A percentile compares a stretch with the other conserved stretches of the same genome.
phyloP scores from a whole-genome alignment of 1,140 invertebrate species.

The Habropoda laboriosa region DNA sequence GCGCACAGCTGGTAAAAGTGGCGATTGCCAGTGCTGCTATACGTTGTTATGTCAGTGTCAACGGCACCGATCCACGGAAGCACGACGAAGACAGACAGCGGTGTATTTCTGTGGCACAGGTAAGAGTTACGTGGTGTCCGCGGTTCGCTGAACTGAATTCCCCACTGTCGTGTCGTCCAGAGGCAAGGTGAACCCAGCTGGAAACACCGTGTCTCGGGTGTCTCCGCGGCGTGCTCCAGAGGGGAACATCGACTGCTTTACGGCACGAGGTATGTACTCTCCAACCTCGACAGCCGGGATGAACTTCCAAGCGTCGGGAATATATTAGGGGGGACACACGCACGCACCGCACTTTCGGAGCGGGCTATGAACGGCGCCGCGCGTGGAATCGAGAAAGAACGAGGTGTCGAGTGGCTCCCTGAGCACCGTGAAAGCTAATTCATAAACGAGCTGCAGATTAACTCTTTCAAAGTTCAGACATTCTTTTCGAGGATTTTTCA shows the following conservation, averaged over 20 bases:
- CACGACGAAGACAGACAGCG: slow-evolving; percentile 8
- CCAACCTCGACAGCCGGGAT: slow-evolving; percentile 15
- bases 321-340: slow-evolving; percentile 46
- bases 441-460: slow-evolving; percentile 40
- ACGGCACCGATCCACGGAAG: slow-evolving; percentile 58
- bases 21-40: no score
- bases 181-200: slow-evolving; percentile 54
- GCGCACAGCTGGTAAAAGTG: no score
- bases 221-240: slow-evolving; percentile 29
- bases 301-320: slow-evolving; percentile 50
- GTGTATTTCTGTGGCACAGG: slow-evolving; percentile 12
- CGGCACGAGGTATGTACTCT: slow-evolving; percentile 7
- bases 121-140: slow-evolving; percentile 36
- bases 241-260: slow-evolving; percentile 47
- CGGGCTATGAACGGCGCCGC: background rate
- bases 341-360: slow-evolving; percentile 18
- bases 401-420: slow-evolving; percentile 45
- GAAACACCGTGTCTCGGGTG: slow-evolving; percentile 57
- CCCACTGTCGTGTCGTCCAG: slow-evolving; percentile 15
- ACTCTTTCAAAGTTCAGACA: no score
- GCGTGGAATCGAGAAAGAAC: slow-evolving; percentile 19
- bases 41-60: slow-evolving; percentile 73
- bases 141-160: slow-evolving; percentile 71
- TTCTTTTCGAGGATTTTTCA: no score
- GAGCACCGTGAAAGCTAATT: slow-evolving; percentile 18